Evolutionary conservation across 2,888 invertebrate genomes (phyloP).

Genomic region (Zhuqinia jingwanae): DNA sequence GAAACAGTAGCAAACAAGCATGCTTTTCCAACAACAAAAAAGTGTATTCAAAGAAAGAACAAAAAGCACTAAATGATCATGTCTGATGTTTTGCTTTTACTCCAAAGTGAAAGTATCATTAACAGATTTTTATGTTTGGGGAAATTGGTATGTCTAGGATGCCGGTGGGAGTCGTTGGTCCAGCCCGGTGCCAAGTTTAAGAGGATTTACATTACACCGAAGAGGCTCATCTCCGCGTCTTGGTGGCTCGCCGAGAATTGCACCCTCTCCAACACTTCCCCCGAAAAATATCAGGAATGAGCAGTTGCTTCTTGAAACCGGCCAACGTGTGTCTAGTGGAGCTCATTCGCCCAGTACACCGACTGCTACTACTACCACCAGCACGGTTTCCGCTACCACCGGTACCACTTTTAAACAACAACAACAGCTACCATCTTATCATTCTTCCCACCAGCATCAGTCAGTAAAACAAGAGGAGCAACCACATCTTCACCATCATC

Average conservation of each 20-base stretch:
- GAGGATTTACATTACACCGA: conserved; percentile 77
- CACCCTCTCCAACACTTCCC: conserved; percentile 78
- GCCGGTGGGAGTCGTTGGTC: conserved; percentile 79
- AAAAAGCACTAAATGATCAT: no score
- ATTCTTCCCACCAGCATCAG: conserved; percentile 57
- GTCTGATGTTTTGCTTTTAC: not conserved
- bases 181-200: conserved; percentile 79
- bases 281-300: conserved; percentile 76
- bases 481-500: conserved; percentile 21
- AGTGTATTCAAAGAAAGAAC: no score
- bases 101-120: conserved; percentile 1
- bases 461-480: conserved; percentile 21
- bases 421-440: conserved; percentile 48
- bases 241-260: conserved; percentile 78
- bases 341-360: conserved; percentile 13
- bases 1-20: no score
- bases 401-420: conserved; percentile 45
- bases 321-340: conserved; percentile 59
- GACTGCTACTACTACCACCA: conserved; percentile 17
- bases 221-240: conserved; percentile 79
- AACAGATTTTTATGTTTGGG: conserved; percentile 49
- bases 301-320: conserved; percentile 68
- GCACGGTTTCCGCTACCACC: conserved; percentile 20
- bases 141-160: conserved; percentile 67
- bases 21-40: no score